Evolutionary conservation across 2,113 vertebrate species (phyloP), one percentile per base, ranked within the genome.

Genomic region (Gadus macrocephalus): DNA sequence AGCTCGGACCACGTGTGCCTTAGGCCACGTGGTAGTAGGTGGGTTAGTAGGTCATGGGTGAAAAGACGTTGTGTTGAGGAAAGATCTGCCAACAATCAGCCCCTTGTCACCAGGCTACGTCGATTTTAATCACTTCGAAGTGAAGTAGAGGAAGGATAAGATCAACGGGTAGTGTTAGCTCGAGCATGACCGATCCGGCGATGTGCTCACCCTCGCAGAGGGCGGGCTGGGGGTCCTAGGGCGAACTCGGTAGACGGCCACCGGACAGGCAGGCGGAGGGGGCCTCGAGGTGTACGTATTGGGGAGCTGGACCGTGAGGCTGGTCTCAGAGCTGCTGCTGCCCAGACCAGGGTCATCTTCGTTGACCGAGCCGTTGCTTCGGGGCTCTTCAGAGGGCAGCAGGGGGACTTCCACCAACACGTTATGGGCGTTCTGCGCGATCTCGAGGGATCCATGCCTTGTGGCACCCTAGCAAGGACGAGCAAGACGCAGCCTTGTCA

Each of bases 281-380:
- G 58, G 0, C 63, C 59, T 19, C 14, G 69, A 63, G 31, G 15
- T 12, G 31, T n/a, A 64, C 31, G 63, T 22, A 63, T 14, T 61
- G 3, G 19, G 64, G 61, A 3, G 28, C 38, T 15, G 61, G 15
- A 16, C 12, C 1, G 65, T 76, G 81, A 91, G 78, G 65, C 83
- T 91, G 70, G 68, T 74, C 73, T 87, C 86, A 12, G 89, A 91
- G 81, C 86, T 90, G 82, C 85, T 89, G 64, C 84, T 68, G 20
- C 78, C 85, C 42, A 91, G 76, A 11, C 61, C 78, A 49, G 60
- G 70, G 53, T 75, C 70, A 35, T 79, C 74, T 11, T 5, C 2
- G 0, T 0, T 16, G 16, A 4, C 14, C 1, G 58, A 15, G 53
- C 64, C 25, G 15, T 20, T 59, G 64, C 38, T 16, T 7, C 55